phyloP scores from a whole-genome alignment of 2,113 vertebrate genomes.

The Cebidichthys violaceus region DNA sequence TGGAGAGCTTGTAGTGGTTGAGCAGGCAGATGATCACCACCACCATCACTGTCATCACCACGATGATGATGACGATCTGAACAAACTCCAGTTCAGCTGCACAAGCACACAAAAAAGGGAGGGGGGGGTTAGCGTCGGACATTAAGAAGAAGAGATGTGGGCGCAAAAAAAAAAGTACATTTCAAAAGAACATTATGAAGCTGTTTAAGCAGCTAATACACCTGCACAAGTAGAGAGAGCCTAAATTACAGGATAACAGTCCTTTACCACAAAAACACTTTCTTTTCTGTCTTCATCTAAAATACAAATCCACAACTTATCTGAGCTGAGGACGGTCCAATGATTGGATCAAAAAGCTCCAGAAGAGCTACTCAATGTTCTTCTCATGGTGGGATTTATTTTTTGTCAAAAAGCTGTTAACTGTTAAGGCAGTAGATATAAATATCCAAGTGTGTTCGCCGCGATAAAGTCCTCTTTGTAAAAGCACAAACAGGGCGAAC shows the following conservation, averaged over 20 bases:
- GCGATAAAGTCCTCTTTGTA: not conserved
- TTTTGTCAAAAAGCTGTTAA: not conserved
- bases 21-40: constrained; percentile 97
- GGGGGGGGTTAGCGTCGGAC: constrained; percentile 12
- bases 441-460: not conserved
- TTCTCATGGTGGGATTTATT: not conserved
- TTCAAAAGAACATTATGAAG: not conserved
- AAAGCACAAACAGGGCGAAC: too few relatives aligned
- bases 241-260: not conserved
- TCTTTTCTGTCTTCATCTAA: not conserved
- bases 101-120: constrained; percentile 46
- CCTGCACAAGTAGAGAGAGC: not conserved
- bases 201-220: not conserved
- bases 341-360: not conserved
- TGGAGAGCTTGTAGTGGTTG: constrained; percentile 97
- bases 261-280: too few relatives aligned
- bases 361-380: not conserved
- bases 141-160: not conserved
- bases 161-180: not conserved
- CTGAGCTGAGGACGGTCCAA: not conserved
- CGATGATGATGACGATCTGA: constrained; percentile 97
- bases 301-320: not conserved
- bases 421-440: too few relatives aligned
- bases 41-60: constrained; percentile 98
- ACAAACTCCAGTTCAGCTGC: constrained; percentile 98